phyloP scores from a whole-genome alignment of 2,888 invertebrate species.

The Quadroppia sp. region DNA sequence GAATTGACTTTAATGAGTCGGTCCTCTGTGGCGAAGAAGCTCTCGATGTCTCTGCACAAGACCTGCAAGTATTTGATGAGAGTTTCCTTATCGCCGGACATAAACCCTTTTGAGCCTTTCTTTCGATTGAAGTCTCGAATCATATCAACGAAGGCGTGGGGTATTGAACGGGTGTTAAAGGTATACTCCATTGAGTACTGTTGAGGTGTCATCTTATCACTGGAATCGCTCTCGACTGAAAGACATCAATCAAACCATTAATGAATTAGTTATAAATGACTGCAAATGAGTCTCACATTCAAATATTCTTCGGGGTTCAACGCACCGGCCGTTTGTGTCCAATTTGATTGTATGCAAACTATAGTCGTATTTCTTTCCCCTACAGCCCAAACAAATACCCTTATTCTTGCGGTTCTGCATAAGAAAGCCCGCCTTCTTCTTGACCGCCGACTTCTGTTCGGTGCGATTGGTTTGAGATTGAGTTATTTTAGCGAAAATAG shows the following conservation, averaged over 20 bases:
- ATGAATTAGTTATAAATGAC: neutral
- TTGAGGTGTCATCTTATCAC: neutral
- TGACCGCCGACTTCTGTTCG: conserved; percentile 6
- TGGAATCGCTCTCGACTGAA: neutral
- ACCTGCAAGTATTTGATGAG: conserved; percentile 50
- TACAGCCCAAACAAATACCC: conserved; percentile 37
- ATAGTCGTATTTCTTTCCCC: conserved; percentile 35
- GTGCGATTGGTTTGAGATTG: neutral
- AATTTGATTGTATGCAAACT: conserved; percentile 37
- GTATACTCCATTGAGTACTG: conserved; percentile 33
- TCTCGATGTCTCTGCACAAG: conserved; percentile 57
- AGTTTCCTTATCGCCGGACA: conserved; percentile 2
- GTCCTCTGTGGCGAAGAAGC: conserved; percentile 58
- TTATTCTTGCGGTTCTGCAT: neutral
- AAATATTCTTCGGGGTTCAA: conserved; percentile 37
- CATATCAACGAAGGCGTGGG: neutral
- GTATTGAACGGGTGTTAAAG: conserved; percentile 21
- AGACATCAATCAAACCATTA: too few relatives aligned
- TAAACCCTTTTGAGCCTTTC: conserved; percentile 33
- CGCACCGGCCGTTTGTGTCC: conserved; percentile 28
- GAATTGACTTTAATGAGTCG: conserved; percentile 58
- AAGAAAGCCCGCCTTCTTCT: neutral
- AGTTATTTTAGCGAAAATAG: conserved; percentile 48
- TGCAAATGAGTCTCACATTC: neutral
- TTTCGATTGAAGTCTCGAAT: conserved; percentile 25